Conservation (phyloP, 2,797 vertebrate genomes). For the Acrossocheilus wenchowensis region DNA sequence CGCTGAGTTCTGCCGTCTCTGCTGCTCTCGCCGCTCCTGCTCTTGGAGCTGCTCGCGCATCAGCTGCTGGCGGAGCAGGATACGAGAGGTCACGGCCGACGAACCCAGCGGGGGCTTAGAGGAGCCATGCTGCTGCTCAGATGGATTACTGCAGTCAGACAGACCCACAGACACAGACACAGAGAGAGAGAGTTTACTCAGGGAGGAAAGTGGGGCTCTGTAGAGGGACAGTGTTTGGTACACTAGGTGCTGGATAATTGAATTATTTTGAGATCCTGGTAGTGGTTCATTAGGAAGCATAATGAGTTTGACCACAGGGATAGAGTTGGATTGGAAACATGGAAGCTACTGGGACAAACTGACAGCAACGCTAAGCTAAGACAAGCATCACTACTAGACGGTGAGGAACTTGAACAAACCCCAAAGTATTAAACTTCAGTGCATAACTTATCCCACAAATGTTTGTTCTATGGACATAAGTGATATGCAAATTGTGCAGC, state of each 20-base stretch:
- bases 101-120: constrained; percentile 95
- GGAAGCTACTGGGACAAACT: neutral
- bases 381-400: neutral
- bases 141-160: constrained; percentile 80
- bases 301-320: constrained; percentile 27
- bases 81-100: constrained; percentile 94
- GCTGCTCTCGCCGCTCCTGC: constrained; percentile 94
- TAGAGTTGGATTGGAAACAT: neutral
- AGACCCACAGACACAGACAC: constrained; percentile 20
- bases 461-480: neutral
- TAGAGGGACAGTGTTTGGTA: constrained; percentile 47
- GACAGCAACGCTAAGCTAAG: neutral
- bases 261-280: constrained; percentile 52
- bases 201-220: constrained; percentile 45
- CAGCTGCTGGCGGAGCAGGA: constrained; percentile 97
- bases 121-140: constrained; percentile 89
- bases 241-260: constrained; percentile 42
- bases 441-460: neutral
- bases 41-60: constrained; percentile 99
- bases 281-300: constrained; percentile 31
- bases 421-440: neutral
- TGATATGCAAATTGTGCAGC: neutral
- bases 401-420: neutral
- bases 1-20: constrained; percentile 85
- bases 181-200: constrained; percentile 35